These are phyloP conservation scores for Cladopsammia gracilis DNA, from an alignment of 64 coral and sea anemone species.

Conservation along the genomic window DNA sequence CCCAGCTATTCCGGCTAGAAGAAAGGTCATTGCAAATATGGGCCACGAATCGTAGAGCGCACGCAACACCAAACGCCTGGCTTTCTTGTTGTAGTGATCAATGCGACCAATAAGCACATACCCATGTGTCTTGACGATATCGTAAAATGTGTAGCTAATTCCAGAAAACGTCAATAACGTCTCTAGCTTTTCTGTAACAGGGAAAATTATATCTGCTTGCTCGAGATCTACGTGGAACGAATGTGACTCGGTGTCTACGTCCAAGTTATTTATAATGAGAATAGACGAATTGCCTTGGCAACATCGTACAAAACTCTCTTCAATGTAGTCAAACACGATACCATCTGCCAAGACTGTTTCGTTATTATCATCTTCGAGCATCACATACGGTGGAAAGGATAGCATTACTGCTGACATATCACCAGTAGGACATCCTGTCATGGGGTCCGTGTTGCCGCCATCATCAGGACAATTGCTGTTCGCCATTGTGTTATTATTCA, in stretches of 20 bases:
- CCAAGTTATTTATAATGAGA: not conserved
- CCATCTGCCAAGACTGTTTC: not conserved
- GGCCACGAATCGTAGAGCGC: constrained; percentile 55
- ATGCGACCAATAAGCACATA: constrained; percentile 34
- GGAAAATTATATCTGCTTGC: constrained; percentile 27
- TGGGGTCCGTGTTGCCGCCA: not conserved
- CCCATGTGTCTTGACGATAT: constrained; percentile 4
- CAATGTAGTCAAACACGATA: constrained; percentile 22
- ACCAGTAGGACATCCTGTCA: constrained; percentile 23
- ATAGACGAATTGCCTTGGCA: not conserved
- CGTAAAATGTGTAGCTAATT: not conserved
- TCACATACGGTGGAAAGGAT: constrained; percentile 40
- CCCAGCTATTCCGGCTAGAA: constrained; percentile 53
- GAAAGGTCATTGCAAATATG: constrained; percentile 39
- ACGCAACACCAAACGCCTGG: constrained; percentile 1
- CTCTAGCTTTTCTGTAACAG: constrained; percentile 2
- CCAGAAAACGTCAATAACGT: not conserved
- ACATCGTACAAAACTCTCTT: not conserved
- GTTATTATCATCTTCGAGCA: not conserved
- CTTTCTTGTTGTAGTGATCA: constrained; percentile 32
- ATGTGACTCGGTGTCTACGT: not conserved
- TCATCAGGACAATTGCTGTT: not conserved
- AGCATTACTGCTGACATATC: not conserved
- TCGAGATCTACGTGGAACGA: not conserved
- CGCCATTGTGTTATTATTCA: not conserved